Evolutionary conservation across 2,797 vertebrate species (phyloP), one percentile per base, ranked within the genome.

Genomic region (Amniataba percoides): DNA sequence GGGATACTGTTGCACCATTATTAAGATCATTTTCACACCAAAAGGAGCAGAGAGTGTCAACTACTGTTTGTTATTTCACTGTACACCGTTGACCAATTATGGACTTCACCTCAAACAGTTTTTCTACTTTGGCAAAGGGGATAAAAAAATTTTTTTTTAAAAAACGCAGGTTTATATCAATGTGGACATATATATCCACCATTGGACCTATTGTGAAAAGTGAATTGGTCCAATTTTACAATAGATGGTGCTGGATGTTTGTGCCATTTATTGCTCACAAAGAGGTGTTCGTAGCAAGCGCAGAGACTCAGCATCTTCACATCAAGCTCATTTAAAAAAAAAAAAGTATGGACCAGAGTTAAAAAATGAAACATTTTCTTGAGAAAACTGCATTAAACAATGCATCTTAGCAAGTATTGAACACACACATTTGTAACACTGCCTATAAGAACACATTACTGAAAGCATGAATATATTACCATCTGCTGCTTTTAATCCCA

Each of bases 391-490:
- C 23, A 43, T 45, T 45, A 71, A 82, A 86, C 56, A 70, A 77
- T 64, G 74, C 62, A 63, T 77, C 55, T 57, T 48, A 31, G 48
- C 59, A 66, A 65, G 40, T 62, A 67, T 69, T 70, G 75, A 73
- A 70, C 51, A 69, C 60, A 73, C 57, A 55, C 42, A 25, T 64
- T 46, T 27, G 72, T 82, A 78, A 82, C 42, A 59, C 55, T 62
- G 68, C 64, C 77, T 80, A 76, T 80, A 82, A 75, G 73, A 74
- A 78, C 68, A 81, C 71, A 62, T 81, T 60, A 62, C 64, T 81
- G 89, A 84, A 84, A 87, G 81, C 56, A 87, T 89, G 91, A 92
- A 92, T 92, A 92, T 88, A 93, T 93, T 93, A 93, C 87, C 88
- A 90, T 90, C 88, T 91, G 85, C 89, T 92, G 85, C 86, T 93